Base-by-base conservation (phyloP, 2,797 vertebrate genomes). In the Trachurus trachurus region DNA sequence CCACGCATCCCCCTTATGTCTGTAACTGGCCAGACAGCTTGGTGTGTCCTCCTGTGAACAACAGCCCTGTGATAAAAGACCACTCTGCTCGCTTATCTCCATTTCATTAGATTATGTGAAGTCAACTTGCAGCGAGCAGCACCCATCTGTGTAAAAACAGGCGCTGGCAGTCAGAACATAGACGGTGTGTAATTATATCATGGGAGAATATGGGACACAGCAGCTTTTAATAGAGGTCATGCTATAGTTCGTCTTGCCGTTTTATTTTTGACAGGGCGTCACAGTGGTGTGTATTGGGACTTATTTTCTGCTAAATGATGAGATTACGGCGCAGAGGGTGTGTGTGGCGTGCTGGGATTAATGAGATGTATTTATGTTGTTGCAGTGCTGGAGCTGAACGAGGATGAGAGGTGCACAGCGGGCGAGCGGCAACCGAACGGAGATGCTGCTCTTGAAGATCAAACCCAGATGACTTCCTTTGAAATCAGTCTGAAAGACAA, bases 401-500 rank as follows among this genome's bases (percentile, higher is more conserved):
- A 93, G 56, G 83, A 93, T 61, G 83, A 81, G 50, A 52, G 12
- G 37, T 63, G 74, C 40, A 56, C 84, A 56, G 88, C 78, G 42
- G 92, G 83, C 74, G 87, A 91, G 57, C 80, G 2, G 0, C 85
- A 61, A 39, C 78, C 82, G 53, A 94, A 88, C 57, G 93, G 84
- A 67, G 89, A 91, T 44, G 50, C 76, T 49, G 80, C 67, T 75
- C 68, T 64, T 72, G 91, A 91, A 13, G 75, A 78, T 84, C 84
- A 93, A 76, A 87, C 80, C 5, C 90, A 81, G 89, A 95, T 96
- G 84, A 98, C 96, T n/a, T 76, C 90, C 22, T 99, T 98, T 91
- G 98, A 99, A 92, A 99, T 98, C 83, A 94, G 92, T 89, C 93
- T 99, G 80, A 99, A 96, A 90, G 97, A 98, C 80, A 96, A 96